A percentile compares a stretch with the other conserved stretches of the same genome.
Evolutionary conservation across 2,888 invertebrate species (phyloP).

Genomic region (Apocheima hispidaria): DNA sequence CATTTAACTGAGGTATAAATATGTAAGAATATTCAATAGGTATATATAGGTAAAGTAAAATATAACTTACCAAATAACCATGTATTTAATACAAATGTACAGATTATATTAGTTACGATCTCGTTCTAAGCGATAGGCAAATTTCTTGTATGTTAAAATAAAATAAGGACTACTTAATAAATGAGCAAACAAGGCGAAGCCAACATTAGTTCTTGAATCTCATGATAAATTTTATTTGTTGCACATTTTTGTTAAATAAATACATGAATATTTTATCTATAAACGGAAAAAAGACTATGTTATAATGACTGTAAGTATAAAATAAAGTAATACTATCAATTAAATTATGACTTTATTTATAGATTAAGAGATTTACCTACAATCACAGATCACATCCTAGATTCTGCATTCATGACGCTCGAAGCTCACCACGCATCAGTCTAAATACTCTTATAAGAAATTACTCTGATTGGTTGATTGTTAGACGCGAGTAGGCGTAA

Average conservation of each 20-base stretch:
- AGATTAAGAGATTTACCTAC: too few species aligned
- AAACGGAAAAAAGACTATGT: slow-evolving; percentile 66
- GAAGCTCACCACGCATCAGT: too few species aligned
- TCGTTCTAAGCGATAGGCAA: slow-evolving; percentile 57
- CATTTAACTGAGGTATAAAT: slow-evolving; percentile 8
- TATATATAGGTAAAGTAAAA: slow-evolving; percentile 28
- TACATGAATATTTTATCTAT: slow-evolving; percentile 66
- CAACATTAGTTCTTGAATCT: slow-evolving; percentile 45
- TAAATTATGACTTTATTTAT: not conserved
- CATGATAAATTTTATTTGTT: slow-evolving; percentile 55
- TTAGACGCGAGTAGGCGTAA: too few species aligned
- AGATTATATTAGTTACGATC: slow-evolving; percentile 51
- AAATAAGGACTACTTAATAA: slow-evolving; percentile 51
- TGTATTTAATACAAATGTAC: slow-evolving; percentile 69
- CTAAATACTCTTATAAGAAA: too few species aligned
- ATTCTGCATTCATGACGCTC: too few species aligned
- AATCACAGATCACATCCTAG: too few species aligned
- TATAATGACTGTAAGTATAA: slow-evolving; percentile 68
- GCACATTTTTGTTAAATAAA: slow-evolving; percentile 68
- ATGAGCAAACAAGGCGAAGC: slow-evolving; percentile 59
- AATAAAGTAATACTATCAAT: slow-evolving; percentile 53
- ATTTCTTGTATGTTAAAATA: slow-evolving; percentile 60
- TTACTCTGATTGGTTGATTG: too few species aligned
- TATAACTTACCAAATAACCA: slow-evolving; percentile 33
- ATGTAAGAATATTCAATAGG: slow-evolving; percentile 27